Evolutionary conservation across 2,888 invertebrate genomes (phyloP), one percentile per base, ranked within the genome.

Genomic region (Pomacea canaliculata): DNA sequence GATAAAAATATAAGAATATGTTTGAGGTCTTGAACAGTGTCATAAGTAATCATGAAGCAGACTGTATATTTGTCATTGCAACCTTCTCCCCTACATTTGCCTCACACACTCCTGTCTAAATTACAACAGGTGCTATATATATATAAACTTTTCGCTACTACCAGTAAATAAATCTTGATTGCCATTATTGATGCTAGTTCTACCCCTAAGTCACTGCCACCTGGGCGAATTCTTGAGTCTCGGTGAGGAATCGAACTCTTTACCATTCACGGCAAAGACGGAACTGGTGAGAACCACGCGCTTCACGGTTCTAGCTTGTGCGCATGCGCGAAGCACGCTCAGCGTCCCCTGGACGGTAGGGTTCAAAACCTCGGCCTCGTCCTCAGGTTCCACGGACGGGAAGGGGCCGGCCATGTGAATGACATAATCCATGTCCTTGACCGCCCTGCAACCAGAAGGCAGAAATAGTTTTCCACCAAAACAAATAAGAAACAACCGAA

Each of bases 201-300:
- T 49, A 51, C 70, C 51, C 56, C 56, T 51, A 19, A 2, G 68
- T 68, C 27, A 19, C 63, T 12, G 1, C 13, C 4, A 5, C 7
- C 19, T 10, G 7, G 10, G 19, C 16, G 10, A 3, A 56, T 56
- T 56, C 51, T 56, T 8, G 37, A 37, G 37, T 56, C 16, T 56
- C 12, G 51, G 51, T 51, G 51, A 10, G 51, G 9, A 13, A 13
- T 7, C 16, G 8, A 13, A 16, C 12, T 19, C 72, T 73, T 85
- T 83, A 77, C 86, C 83, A 76, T 80, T 74, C 56, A 89, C 85
- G 46, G 92, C 90, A 37, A 89, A 90, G 73, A 90, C 86, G n/a
- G 91, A 91, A 72, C 91, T 91, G 7, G 92, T 92, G 19, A 92
- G 84, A 10, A 92, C 92, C 37, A 92, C 91, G 79, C 92, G 87